Base-by-base conservation (phyloP, 1,140 invertebrate genomes). In the Drosophila azteca region DNA sequence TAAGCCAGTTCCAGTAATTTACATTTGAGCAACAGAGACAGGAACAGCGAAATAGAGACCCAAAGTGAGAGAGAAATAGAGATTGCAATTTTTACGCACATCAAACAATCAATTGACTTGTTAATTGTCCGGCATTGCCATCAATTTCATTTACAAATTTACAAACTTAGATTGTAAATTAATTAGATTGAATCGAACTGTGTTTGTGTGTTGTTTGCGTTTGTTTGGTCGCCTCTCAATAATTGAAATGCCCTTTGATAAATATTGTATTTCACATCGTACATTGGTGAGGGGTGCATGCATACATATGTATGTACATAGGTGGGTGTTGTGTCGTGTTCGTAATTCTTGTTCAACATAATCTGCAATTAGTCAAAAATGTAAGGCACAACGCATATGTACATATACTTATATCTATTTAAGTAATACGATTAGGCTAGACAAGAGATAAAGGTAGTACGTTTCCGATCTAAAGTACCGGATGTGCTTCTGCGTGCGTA, bases 111-210 rank as follows among this genome's bases (percentile, higher is more conserved):
- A 62, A 68, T 60, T 65, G 77, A 22, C 41, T 76, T 62, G 60
- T 70, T 85, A 85, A 85, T 79, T 83, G 66, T 61, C 41, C 7
- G 49, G n/a, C 31, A 35, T 29, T 67, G 50, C 22, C 26, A 41
- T 43, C 70, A 58, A 50, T 74, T 79, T 70, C 43, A 50, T 69
- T 44, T 55, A 41, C 51, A 61, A 55, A 50, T 69, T 44, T 55
- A 41, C 51, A 61, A 55, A 22, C 48, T 13, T 26, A 26, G 24
- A 26, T 26, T 26, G 24, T 26, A 26, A 26, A 26, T 50, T 74
- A 62, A 59, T 57, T 44, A 67, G 11, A 39, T 39, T 39, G 11
- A 11, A 39, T 39, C 11, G 13, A 39, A 39, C 11, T 39, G 11
- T 39, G 31, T 4, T 11, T 11, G 29, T 31, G 31, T 8, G 31